Percentiles rank a stretch among this genome's conserved stretches.
Conservation (phyloP, 2,888 invertebrate species). For the Drosophila dives region DNA sequence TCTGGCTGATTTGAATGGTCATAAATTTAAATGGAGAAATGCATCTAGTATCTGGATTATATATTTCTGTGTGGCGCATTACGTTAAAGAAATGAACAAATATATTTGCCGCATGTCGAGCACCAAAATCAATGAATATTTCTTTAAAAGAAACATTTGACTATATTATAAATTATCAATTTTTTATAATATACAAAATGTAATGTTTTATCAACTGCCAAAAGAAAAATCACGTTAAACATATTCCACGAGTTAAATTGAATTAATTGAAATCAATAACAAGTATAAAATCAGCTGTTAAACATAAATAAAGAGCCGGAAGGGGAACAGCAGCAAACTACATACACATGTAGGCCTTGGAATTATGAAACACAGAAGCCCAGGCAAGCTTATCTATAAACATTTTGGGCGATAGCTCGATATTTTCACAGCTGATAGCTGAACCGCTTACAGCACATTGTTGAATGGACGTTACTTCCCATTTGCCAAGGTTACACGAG, state of each 20-base stretch:
- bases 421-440: slow-evolving; percentile 49
- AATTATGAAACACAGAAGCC: slow-evolving; percentile 31
- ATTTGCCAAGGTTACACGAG: slow-evolving; percentile 43
- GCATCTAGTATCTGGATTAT: slow-evolving; percentile 61
- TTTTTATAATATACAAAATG: background rate
- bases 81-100: slow-evolving; percentile 2
- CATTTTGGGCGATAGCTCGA: slow-evolving; percentile 41
- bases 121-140: background rate
- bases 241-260: background rate
- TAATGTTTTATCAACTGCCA: background rate
- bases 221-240: background rate
- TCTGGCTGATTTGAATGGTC: slow-evolving; percentile 48
- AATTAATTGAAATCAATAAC: background rate
- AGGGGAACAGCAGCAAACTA: background rate
- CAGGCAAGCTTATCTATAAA: slow-evolving; percentile 42
- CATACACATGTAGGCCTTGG: slow-evolving; percentile 42
- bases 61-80: slow-evolving; percentile 35
- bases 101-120: background rate
- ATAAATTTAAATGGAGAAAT: slow-evolving; percentile 48
- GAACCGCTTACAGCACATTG: slow-evolving; percentile 29
- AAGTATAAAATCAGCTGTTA: slow-evolving; percentile 12
- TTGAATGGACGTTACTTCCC: slow-evolving; percentile 38
- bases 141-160: background rate
- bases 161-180: background rate
- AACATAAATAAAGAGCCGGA: too few species aligned